Base-by-base conservation (phyloP, 2,888 invertebrate species). In the Drosophila pullipes region DNA sequence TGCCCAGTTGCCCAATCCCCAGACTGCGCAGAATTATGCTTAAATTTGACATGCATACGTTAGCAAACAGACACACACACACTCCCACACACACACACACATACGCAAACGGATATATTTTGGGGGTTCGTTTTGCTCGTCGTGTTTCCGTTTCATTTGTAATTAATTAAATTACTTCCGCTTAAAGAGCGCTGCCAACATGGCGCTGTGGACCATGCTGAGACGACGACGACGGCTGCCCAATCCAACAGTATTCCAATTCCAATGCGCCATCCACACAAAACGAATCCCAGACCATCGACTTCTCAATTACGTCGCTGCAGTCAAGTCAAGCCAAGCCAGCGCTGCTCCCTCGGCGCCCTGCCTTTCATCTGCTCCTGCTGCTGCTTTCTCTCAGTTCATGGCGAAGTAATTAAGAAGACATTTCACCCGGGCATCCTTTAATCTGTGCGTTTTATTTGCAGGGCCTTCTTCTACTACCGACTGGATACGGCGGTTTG, bases 121-220 rank as follows among this genome's bases (percentile, higher is more conserved):
- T 44, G 44, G 58, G 58, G 58, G 54, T 71, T 69, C 61, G 65
- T 61, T 78, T 74, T 74, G 80, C 71, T 74, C 64, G 62, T 58
- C 72, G 80, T 82, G 81, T 87, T 91, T 91, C 87, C 90, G 85
- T 85, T 91, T 87, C 88, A 91, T 90, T 90, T 90, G 87, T 87
- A 88, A 90, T 91, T 91, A 91, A 91, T 91, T 91, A 87, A 87
- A 91, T 91, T 91, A 91, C 85, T 91, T 89, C 89, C 91, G 91
- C 91, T 90, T 87, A 88, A 85, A 83, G 82, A 78, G 66, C 84
- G 83, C 82, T 58, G 60, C 61, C 76, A 73, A 72, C 81, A 72
- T 66, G 63, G 58, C 68, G 57, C 67, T 71, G 65, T 16, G 67
- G 67, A 69, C 62, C 67, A 66, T 61, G 68, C 69, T 70, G 78